Base-by-base conservation (phyloP, 2,888 invertebrate species). In the Melinaea menophilus region DNA sequence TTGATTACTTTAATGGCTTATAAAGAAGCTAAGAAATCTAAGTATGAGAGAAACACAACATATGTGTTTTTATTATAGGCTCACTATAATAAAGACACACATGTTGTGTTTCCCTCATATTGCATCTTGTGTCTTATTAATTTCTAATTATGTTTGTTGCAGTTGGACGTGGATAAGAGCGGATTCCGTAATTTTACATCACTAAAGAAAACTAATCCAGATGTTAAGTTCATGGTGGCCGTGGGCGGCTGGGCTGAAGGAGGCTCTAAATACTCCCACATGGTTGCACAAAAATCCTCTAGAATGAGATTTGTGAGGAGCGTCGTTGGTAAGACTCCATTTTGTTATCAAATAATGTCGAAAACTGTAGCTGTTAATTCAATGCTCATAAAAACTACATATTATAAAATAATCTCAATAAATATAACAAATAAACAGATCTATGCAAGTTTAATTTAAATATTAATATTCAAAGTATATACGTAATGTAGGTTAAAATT, bases 231-330 rank as follows among this genome's bases (percentile, higher is more conserved):
- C 55, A 92, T 93, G 86, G 92, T 97, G 1, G 97, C 97, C 0
- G 95, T 97, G 0, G 97, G 97, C 0, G 97, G 97, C 0, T 97
- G 97, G 97, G 97, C 94, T 0, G 97, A 97, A 79, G 97, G 97
- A 12, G 97, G 97, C 31, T 92, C 93, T 70, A 97, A 97, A 80
- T 97, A 97, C 83, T 97, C 97, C 0, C 91, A 92, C 58, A 94
- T 97, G 93, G 96, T 95, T 0, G 92, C 94, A 0, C 92, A 94
- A 56, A 94, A 95, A 74, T 90, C 92, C 59, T 91, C 93, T 31
- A 91, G 97, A 59, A 92, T 92, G 75, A 86, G 92, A 2, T 97
- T 97, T 78, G 94, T 97, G 68, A 88, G 85, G 56, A 96, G 95
- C 75, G 93, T 96, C 59, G 93, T 97, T 57, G 92, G 95, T 94